Evolutionary conservation across 2,888 invertebrate genomes (phyloP), one percentile per base, ranked within the genome.

Genomic region (Thereva unica): DNA sequence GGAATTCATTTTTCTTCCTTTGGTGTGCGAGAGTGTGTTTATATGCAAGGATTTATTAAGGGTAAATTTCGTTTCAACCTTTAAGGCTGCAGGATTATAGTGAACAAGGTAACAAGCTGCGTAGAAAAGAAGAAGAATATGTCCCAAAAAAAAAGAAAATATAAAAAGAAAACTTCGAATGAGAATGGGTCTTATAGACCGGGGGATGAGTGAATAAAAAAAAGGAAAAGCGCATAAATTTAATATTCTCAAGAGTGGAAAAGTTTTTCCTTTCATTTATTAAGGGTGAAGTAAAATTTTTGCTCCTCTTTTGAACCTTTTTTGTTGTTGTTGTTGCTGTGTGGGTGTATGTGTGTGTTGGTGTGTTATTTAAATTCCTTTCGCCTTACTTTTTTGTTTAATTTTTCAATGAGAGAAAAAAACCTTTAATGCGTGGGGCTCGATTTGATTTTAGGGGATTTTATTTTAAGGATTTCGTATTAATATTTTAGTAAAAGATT

Each of bases 21-120:
- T 34, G 12, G 10, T 61, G 49, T 41, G n/a, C 42, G 50, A 52
- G 34, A 41, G 63, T 59, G 23, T 52, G 63, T 63, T 63, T 50
- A 50, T 63, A 50, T 63, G 40, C 52, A 63, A 63, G 63, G 63
- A 63, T 63, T 63, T 63, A 63, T 63, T 63, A 41, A 50, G 63
- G 63, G 63, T 63, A 63, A 63, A 63, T 61, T 61, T 63, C 52
- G 50, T 52, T 63, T 63, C 63, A 63, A 50, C 63, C 50, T 63
- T 63, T 63, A 50, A 63, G 49, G 52, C 40, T 41, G 42, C 23
- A 42, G 50, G 42, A 50, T 63, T 63, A 63, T 41, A 52, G 52
- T 52, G 63, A 63, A 63, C 63, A 63, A 63, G 63, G 63, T 52
- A 63, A 63, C 63, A 63, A 63, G 63, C 63, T 42, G 47, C 41